Conservation (phyloP, 2,888 invertebrate genomes). For the Brenthis hecate region DNA sequence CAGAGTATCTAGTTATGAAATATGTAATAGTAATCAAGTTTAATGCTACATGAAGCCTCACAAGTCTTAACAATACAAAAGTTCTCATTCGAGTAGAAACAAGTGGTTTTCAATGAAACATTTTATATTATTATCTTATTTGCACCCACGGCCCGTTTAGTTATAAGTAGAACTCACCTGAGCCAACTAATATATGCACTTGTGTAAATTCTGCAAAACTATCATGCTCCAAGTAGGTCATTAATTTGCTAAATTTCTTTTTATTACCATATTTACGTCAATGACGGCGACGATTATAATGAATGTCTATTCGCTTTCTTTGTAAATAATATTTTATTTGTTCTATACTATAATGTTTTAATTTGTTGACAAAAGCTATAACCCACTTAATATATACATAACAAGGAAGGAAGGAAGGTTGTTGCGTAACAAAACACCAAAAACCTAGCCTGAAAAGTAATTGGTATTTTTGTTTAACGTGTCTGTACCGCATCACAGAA, state of each 20-base stretch:
- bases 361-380: not conserved
- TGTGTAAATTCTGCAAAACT: conserved; percentile 23
- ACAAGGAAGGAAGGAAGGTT: not conserved
- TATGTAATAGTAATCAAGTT: conserved; percentile 6
- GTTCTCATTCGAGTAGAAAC: conserved; percentile 3
- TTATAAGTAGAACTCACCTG: conserved; percentile 36
- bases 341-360: conserved; percentile 22
- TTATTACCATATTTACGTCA: conserved; percentile 21
- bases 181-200: conserved; percentile 27
- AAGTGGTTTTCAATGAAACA: conserved; percentile 20
- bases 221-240: conserved; percentile 12
- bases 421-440: not conserved
- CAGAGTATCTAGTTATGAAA: conserved; percentile 7
- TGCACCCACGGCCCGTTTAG: conserved; percentile 20
- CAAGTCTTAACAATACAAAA: conserved; percentile 8
- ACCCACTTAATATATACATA: not conserved
- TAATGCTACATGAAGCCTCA: conserved; percentile 5
- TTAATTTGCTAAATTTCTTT: conserved; percentile 13
- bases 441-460: not conserved
- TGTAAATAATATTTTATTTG: conserved; percentile 10
- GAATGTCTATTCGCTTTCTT: too few species aligned
- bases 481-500: too few species aligned
- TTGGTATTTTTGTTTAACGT: too few species aligned
- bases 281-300: conserved; percentile 18
- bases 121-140: conserved; percentile 30